Base-by-base conservation (phyloP, 2,797 vertebrate species). In the Leuciscus waleckii region DNA sequence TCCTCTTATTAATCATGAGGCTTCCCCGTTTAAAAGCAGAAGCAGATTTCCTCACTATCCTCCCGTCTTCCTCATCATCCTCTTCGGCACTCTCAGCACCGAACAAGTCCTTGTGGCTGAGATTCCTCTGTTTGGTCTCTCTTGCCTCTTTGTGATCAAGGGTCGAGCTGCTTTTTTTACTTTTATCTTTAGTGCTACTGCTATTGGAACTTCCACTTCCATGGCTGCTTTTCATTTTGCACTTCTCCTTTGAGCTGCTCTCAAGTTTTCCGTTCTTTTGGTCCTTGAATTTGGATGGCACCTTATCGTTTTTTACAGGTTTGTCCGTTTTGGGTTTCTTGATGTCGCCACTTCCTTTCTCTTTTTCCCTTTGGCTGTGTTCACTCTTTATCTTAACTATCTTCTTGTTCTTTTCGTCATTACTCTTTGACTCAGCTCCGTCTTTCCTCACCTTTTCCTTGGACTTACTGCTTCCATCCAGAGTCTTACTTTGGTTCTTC, bases 51-150 rank as follows among this genome's bases (percentile, higher is more conserved):
- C 95, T 88, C 85, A 96, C 89, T 46, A 93, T 81, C 80, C 82
- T 90, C 84, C 61, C 92, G 0, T 81, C 91, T 0, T 96, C 96
- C 0, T 95, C 89, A 76, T 86, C 68, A 14, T 91, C 89, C 14
- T 92, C 97, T 0, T 98, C 97, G 1, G 96, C 97, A 0, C 98
- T 99, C 90, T 99, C 98, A 0, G 97, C 98, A 0, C 98, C 98
- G 2, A 99, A 99, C 87, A 99, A 94, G 71, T 99, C 98, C 0
- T 92, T 96, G 0, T 99, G 98, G 88, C 97, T 99, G 84, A 95
- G 74, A n/a, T 93, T 94, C 81, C 83, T 92, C 43, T 91, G 92
- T 85, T 96, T 97, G 49, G 83, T 73, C 21, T 79, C 54, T 0
- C 87, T 92, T 67, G 79, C 90, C 2, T 85, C 85, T 73, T 94